Percentiles rank a stretch among this genome's conserved stretches.
Evolutionary conservation across 2,888 invertebrate species (phyloP).

Genomic region (Hirtodrosophila histrioides): DNA sequence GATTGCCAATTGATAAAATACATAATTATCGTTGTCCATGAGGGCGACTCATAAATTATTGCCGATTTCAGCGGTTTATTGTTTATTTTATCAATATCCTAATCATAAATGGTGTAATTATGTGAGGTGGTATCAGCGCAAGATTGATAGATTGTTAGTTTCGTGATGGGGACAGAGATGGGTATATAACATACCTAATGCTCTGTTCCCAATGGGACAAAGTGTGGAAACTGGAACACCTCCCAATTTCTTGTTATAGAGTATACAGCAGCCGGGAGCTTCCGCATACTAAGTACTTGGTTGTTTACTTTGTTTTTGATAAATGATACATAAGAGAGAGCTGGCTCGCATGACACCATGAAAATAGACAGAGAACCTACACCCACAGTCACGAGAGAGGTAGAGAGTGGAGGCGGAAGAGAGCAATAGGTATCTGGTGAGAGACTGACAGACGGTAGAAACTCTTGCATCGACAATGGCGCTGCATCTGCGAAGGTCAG

Average conservation of each 20-base stretch:
- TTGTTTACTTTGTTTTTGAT: too few relatives aligned
- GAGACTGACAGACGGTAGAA: conserved; percentile 57
- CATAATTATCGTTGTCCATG: conserved; percentile 22
- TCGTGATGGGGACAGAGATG: too few relatives aligned
- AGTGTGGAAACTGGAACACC: too few relatives aligned
- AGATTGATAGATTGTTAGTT: too few relatives aligned
- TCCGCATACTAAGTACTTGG: too few relatives aligned
- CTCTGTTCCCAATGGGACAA: too few relatives aligned
- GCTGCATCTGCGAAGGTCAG: conserved; percentile 73
- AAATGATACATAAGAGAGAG: too few relatives aligned
- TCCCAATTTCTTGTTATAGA: too few relatives aligned
- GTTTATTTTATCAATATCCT: conserved; percentile 9
- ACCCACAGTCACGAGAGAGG: conserved; percentile 8
- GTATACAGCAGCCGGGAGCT: too few relatives aligned
- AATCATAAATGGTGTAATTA: too few relatives aligned
- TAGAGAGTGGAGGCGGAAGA: conserved; percentile 4
- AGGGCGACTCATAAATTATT: conserved; percentile 10
- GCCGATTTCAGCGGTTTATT: conserved; percentile 15
- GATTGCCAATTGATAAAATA: conserved; percentile 13
- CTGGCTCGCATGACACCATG: neutral
- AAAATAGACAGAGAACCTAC: conserved; percentile 1
- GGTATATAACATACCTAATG: too few relatives aligned
- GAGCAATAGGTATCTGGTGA: conserved; percentile 7
- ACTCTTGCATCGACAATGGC: conserved; percentile 42
- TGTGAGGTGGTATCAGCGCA: too few relatives aligned